phyloP scores from a whole-genome alignment of 2,888 invertebrate species.

The Pteria penguin region DNA sequence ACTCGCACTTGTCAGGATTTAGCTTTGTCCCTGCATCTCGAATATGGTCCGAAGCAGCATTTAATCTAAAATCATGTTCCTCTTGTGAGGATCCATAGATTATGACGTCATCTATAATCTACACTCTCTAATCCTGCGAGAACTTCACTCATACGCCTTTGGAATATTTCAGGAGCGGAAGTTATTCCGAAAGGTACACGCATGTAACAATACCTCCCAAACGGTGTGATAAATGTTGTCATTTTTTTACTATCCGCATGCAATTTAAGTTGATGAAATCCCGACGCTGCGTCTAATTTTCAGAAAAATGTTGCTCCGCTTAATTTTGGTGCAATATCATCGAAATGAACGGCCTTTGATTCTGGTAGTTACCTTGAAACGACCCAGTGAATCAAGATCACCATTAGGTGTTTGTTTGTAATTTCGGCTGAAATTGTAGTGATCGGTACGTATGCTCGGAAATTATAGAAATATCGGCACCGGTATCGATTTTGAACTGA shows the following conservation, averaged over 20 bases:
- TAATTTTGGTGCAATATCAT: constrained; percentile 43
- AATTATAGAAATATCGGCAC: no score
- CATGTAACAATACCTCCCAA: constrained; percentile 37
- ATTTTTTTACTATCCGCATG: constrained; percentile 29
- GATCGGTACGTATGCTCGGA: no score
- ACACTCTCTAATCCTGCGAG: constrained; percentile 12
- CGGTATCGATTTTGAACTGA: no score
- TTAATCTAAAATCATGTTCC: no score
- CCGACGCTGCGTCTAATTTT: constrained; percentile 34
- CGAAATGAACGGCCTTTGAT: no score
- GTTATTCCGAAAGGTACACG: constrained; percentile 28
- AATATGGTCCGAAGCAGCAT: constrained; percentile 22
- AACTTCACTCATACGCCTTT: constrained; percentile 54
- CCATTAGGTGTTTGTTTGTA: no score
- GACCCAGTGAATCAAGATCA: no score
- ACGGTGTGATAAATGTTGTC: no score
- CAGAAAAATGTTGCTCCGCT: constrained; percentile 35
- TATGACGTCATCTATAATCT: constrained; percentile 19
- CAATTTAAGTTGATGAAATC: constrained; percentile 46
- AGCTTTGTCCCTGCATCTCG: constrained; percentile 29
- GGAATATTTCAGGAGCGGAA: constrained; percentile 33
- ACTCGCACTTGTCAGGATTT: constrained; percentile 40
- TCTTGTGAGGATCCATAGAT: constrained; percentile 5
- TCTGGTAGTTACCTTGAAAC: no score
- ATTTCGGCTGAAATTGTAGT: no score